A percentile compares a stretch with the other conserved stretches of the same genome.
Evolutionary conservation across 2,113 vertebrate species (phyloP).

Genomic region (Myrmecobius fasciatus): DNA sequence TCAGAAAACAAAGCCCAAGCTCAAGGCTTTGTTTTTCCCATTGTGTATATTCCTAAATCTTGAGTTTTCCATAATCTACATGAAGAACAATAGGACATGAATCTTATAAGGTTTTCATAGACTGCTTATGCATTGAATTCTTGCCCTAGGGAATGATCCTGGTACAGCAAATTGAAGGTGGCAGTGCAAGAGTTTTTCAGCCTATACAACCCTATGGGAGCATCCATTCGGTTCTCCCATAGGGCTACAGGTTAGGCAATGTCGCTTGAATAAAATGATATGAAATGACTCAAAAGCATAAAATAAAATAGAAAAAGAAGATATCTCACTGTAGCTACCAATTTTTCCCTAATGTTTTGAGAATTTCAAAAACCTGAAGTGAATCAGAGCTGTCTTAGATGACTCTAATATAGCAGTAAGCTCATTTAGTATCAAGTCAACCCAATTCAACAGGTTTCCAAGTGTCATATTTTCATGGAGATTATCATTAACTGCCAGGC

Average conservation of each 20-base stretch:
- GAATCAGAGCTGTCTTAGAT: conserved; percentile 36
- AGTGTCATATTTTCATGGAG: conserved; percentile 35
- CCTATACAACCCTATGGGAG: background rate
- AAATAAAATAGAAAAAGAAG: conserved; percentile 48
- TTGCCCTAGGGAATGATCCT: background rate
- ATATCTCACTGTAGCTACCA: background rate
- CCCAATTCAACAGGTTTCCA: conserved; percentile 39
- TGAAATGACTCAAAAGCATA: conserved; percentile 33
- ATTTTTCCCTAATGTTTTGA: background rate
- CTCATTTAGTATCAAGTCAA: background rate
- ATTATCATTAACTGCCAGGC: conserved; percentile 25
- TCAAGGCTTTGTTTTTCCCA: conserved; percentile 68
- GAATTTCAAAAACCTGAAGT: conserved; percentile 23
- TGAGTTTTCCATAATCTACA: conserved; percentile 47
- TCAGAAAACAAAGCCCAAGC: conserved; percentile 44
- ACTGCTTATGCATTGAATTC: conserved; percentile 26
- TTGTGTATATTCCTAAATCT: conserved; percentile 49
- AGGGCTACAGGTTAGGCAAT: background rate
- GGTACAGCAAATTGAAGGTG: background rate
- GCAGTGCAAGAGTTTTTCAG: background rate
- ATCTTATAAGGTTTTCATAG: conserved; percentile 33
- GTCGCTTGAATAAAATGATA: conserved; percentile 47
- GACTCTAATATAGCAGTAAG: background rate
- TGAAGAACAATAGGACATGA: conserved; percentile 40
- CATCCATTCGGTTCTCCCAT: conserved; percentile 15